Percentiles rank a stretch among this genome's conserved stretches.
Conservation (phyloP, 1,140 invertebrate species). For the Drosophila carrolli region DNA sequence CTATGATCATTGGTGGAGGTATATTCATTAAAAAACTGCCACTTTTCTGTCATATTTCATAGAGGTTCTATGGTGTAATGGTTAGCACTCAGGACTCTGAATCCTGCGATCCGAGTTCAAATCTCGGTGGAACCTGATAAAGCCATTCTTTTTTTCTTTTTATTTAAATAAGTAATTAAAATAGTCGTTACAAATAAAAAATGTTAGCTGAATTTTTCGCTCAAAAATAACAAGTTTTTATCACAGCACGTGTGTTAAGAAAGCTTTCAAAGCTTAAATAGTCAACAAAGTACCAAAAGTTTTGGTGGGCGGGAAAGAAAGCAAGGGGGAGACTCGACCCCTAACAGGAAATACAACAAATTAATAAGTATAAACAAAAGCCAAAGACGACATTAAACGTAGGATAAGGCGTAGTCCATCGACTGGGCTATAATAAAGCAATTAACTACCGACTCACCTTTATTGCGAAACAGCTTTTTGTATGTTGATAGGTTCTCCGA, state of each 20-base stretch:
- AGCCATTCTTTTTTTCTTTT: conserved; percentile 2
- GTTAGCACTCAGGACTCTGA: conserved; percentile 96
- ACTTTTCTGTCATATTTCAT: background rate
- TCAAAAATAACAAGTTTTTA: background rate
- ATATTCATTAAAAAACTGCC: conserved; percentile 27
- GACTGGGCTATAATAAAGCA: background rate
- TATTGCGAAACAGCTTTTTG: conserved; percentile 88
- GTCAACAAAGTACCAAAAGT: conserved; percentile 34
- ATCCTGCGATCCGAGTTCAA: conserved; percentile 95
- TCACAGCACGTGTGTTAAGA: conserved; percentile 21
- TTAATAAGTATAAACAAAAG: conserved; percentile 44
- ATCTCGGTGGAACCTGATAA: conserved; percentile 90
- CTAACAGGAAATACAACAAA: conserved; percentile 20
- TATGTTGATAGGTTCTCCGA: conserved; percentile 89
- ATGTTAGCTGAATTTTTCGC: too few species aligned
- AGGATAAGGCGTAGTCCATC: conserved; percentile 14
- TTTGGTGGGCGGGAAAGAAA: conserved; percentile 11
- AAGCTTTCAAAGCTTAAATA: conserved; percentile 25
- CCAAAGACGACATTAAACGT: background rate
- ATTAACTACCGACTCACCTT: conserved; percentile 86
- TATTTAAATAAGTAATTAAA: background rate
- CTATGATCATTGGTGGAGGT: background rate
- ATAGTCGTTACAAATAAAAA: too few species aligned
- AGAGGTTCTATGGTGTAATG: conserved; percentile 93
- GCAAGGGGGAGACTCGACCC: background rate